Conservation (phyloP, 2,113 vertebrate species). For the Bubo blakistoni region DNA sequence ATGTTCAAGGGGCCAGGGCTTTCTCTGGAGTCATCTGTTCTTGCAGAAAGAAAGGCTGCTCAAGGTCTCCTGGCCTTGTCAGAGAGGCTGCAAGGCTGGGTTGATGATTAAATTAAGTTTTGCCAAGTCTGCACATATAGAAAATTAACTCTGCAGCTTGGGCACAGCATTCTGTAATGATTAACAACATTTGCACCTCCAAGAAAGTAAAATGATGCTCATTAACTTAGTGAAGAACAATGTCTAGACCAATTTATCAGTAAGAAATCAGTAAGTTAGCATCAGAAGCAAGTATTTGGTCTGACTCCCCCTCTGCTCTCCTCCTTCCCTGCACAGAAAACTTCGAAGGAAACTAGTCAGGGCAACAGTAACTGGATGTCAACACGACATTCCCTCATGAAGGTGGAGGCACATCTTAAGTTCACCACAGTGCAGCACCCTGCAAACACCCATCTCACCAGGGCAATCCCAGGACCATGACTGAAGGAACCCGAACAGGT, state of each 20-base stretch:
- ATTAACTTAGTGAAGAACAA: background rate
- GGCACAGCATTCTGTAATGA: background rate
- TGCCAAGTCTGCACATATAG: background rate
- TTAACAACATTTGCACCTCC: background rate
- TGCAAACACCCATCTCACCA: background rate
- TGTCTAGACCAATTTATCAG: background rate
- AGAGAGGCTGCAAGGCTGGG: background rate
- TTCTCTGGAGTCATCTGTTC: background rate
- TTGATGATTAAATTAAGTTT: background rate
- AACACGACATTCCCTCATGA: fast-evolving
- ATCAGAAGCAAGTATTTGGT: background rate
- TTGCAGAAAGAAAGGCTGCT: background rate
- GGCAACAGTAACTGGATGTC: background rate
- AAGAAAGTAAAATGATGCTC: background rate
- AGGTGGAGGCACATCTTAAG: background rate
- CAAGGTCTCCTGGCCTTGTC: background rate
- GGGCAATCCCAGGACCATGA: background rate
- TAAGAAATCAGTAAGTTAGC: background rate
- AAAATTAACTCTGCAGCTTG: background rate
- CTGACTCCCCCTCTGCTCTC: background rate
- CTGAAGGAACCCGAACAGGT: background rate
- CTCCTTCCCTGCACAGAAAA: background rate
- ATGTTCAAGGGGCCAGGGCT: background rate
- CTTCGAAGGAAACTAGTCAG: background rate
- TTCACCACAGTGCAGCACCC: background rate